Conservation (phyloP, 2,113 vertebrate genomes). For the Sardina pilchardus region DNA sequence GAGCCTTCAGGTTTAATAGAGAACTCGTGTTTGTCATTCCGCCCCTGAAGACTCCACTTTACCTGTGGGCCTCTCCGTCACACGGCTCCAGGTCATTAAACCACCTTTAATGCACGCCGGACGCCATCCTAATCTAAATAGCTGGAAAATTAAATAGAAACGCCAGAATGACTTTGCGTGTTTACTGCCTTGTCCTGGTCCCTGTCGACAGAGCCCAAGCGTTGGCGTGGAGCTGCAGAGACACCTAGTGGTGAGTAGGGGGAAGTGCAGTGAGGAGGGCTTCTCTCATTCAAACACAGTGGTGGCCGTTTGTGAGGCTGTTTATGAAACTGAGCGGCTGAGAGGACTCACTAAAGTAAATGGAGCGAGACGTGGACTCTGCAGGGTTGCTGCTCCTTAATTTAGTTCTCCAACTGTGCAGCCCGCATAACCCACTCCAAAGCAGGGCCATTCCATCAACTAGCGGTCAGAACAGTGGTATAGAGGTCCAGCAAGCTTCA, state of each 20-base stretch:
- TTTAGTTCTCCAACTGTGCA: background rate
- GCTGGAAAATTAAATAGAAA: slow-evolving; percentile 61
- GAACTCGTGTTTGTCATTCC: background rate
- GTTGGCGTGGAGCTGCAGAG: slow-evolving; percentile 59
- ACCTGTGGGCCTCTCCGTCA: background rate
- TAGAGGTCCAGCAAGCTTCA: background rate
- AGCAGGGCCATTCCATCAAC: background rate
- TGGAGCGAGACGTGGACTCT: background rate
- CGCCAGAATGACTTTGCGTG: slow-evolving; percentile 46
- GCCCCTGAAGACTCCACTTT: background rate
- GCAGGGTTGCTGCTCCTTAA: background rate
- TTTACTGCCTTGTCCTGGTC: slow-evolving; percentile 23
- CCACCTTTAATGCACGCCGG: slow-evolving; percentile 51
- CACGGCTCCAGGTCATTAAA: slow-evolving; percentile 54
- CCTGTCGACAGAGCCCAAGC: slow-evolving; percentile 4
- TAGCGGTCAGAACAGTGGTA: background rate
- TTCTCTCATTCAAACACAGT: background rate
- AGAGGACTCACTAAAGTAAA: slow-evolving; percentile 30
- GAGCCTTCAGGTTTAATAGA: background rate
- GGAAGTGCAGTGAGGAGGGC: slow-evolving; percentile 32
- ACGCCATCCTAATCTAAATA: slow-evolving; percentile 62
- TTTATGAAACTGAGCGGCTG: background rate
- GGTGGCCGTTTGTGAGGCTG: background rate
- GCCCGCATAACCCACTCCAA: background rate
- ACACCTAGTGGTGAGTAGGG: slow-evolving; percentile 62